phyloP scores from a whole-genome alignment of 2,113 vertebrate species.

The Physeter macrocephalus region DNA sequence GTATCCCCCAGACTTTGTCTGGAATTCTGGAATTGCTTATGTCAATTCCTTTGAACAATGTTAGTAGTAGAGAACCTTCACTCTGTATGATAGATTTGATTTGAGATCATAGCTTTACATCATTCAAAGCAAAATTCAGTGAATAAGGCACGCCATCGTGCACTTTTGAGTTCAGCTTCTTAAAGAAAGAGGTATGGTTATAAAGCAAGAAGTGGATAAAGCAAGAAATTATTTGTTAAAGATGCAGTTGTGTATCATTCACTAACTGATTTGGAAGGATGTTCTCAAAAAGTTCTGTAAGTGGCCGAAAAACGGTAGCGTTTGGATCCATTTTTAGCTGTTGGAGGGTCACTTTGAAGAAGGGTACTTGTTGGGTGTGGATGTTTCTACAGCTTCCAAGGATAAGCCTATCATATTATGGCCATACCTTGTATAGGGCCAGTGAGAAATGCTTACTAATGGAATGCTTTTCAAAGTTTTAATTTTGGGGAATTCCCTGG shows the following conservation, averaged over 20 bases:
- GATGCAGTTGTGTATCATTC: not conserved
- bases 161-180: not conserved
- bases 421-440: not conserved
- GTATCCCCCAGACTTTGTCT: fast-evolving
- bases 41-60: not conserved
- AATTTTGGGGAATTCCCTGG: not conserved
- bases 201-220: not conserved
- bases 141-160: not conserved
- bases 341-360: not conserved
- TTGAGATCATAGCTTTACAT: not conserved
- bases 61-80: not conserved
- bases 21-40: not conserved
- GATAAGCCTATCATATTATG: not conserved
- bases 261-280: not conserved
- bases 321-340: not conserved
- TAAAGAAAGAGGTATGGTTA: not conserved
- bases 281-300: not conserved
- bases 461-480: not conserved
- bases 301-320: not conserved
- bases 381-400: not conserved
- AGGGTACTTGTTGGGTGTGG: not conserved
- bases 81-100: not conserved
- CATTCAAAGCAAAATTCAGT: not conserved
- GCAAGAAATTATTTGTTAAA: not conserved
- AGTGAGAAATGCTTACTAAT: not conserved